Evolutionary conservation across 2,797 vertebrate species (phyloP), one percentile per base, ranked within the genome.

Genomic region (Phyllotis vaccarum): DNA sequence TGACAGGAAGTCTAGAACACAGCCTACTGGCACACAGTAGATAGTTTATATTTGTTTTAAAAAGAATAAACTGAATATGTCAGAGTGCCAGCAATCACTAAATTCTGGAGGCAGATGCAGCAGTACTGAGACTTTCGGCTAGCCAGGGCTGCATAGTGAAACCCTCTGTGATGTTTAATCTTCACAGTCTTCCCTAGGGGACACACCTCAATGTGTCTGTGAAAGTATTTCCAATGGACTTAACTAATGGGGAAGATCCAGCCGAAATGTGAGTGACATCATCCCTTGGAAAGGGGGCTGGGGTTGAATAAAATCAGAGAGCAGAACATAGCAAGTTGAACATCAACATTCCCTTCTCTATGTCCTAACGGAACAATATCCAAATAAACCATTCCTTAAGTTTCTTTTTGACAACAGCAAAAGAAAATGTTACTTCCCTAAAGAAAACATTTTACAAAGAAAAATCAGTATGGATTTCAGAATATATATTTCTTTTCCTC

Each of bases 391-490:
- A 56, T 58, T 40, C 22, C 24, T 43, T 62, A 43, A 19, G 37
- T 83, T 83, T 27, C 58, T 46, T 62, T 80, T 83, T 43, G 58
- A 11, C 37, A 83, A 62, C 58, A 88, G 54, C 64, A 46, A 58
- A 74, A 88, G 11, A 31, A 58, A 60, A 74, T 29, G 37, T 40
- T 21, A 58, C 9, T 88, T 43, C 37, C 27, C 52, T 37, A 43
- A 46, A 43, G 52, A 43, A 40, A 74, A 56, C 17, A 31, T 12
- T 76, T 54, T 88, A 81, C 86, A 29, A 87, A 74, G 68, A 92
- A 90, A 92, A 93, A 72, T 94, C 58, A 89, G 79, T 96, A 79
- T 56, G 76, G 34, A 90, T 92, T 91, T 31, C 74, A 90, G 93
- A 87, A 68, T 75, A 72, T 56, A 31, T 82, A 46, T 17, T 82